These are phyloP conservation scores for Bugula neritina DNA, from an alignment of 2,888 invertebrate species.

Conservation along the genomic window DNA sequence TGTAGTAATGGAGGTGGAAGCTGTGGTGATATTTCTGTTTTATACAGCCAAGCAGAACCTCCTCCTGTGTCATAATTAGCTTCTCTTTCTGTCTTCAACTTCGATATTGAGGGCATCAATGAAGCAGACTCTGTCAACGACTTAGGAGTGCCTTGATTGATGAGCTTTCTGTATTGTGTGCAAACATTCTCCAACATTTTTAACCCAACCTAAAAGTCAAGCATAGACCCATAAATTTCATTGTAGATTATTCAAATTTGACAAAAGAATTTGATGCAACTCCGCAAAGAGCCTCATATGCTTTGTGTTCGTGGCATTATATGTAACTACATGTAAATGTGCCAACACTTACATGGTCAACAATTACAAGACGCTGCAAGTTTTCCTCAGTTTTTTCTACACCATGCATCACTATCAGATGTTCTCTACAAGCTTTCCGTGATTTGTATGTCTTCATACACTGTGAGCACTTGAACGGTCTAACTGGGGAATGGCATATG, in stretches of 20 bases:
- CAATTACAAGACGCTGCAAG: not conserved
- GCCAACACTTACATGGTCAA: constrained; percentile 25
- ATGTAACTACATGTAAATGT: too few relatives aligned
- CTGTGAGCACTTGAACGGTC: constrained; percentile 11
- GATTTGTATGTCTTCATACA: constrained; percentile 21
- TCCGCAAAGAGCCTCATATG: too few relatives aligned
- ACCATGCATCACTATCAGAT: constrained; percentile 23
- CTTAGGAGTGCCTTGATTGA: not conserved
- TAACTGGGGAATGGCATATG: constrained; percentile 15
- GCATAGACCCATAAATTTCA: too few relatives aligned
- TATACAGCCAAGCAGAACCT: constrained; percentile 17
- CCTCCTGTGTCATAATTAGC: not conserved
- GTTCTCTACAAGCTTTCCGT: constrained; percentile 23
- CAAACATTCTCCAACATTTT: constrained; percentile 17
- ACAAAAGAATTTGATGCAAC: too few relatives aligned
- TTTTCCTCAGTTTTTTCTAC: constrained; percentile 14
- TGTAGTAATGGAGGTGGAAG: constrained; percentile 18
- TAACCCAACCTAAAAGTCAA: not conserved
- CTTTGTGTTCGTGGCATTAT: too few relatives aligned
- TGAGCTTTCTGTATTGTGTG: constrained; percentile 7
- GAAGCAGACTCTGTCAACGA: not conserved
- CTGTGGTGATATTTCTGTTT: not conserved
- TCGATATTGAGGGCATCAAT: not conserved
- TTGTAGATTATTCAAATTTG: too few relatives aligned
- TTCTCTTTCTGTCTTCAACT: not conserved